Evolutionary conservation across 2,113 vertebrate species (phyloP).

Genomic region (Tricholaema leucomelas): DNA sequence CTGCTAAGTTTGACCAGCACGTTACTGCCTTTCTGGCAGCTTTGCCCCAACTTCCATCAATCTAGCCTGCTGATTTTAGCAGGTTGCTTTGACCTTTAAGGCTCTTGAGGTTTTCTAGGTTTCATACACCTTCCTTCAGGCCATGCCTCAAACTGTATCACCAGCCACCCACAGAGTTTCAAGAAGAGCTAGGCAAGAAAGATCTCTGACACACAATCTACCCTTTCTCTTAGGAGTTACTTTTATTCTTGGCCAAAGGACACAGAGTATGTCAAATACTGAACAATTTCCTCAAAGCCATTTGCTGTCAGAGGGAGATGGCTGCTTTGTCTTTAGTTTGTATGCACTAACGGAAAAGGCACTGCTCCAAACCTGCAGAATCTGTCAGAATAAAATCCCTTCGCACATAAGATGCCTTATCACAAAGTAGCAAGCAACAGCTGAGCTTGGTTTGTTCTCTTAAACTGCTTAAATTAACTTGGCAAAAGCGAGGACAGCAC

Average conservation of each 20-base stretch:
- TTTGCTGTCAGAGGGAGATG: background rate
- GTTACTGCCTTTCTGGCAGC: background rate
- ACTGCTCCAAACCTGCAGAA: background rate
- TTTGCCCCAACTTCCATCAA: background rate
- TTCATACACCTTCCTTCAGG: background rate
- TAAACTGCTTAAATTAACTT: background rate
- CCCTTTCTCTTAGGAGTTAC: background rate
- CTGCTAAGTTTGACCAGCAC: background rate
- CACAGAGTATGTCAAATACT: background rate
- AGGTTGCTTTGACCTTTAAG: slow-evolving; percentile 15
- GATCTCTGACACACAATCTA: background rate
- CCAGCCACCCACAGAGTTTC: background rate
- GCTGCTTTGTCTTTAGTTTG: background rate
- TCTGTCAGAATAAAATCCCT: slow-evolving; percentile 8
- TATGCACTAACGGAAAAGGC: background rate
- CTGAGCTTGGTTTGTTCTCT: slow-evolving; percentile 19
- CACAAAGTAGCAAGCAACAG: background rate
- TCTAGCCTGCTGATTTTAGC: background rate
- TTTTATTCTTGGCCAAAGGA: background rate
- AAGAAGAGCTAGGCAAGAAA: background rate
- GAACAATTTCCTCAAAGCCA: background rate
- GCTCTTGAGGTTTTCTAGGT: background rate
- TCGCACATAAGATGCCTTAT: background rate
- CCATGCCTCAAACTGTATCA: rapidly evolving
- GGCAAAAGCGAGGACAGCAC: background rate